A percentile compares a stretch with the other conserved stretches of the same genome.
Conservation (phyloP, 2,888 invertebrate genomes). For the Nomada ferruginata region DNA sequence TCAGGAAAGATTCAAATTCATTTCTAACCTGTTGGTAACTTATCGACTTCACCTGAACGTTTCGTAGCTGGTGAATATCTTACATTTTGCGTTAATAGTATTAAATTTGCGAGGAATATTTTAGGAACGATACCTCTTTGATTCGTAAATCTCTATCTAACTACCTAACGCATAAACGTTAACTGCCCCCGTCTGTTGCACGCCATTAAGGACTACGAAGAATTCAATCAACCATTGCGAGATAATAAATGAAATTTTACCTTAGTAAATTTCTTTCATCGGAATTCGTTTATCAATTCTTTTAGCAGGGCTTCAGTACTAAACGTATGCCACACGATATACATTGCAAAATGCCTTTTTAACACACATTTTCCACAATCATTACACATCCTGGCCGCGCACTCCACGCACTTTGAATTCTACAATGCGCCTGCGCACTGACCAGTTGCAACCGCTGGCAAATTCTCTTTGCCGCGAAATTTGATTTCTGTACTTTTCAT, state of each 20-base stretch:
- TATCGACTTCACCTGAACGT: constrained; percentile 63
- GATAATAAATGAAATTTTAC: no score
- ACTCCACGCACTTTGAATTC: not conserved
- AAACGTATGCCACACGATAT: no score
- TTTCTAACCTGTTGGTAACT: constrained; percentile 70
- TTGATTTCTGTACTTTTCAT: not conserved
- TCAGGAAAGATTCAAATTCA: constrained; percentile 35
- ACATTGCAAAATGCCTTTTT: not conserved
- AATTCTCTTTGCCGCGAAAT: not conserved
- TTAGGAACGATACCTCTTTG: no score
- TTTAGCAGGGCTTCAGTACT: no score
- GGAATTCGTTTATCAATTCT: no score
- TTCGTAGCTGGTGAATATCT: not conserved
- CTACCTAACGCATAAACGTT: no score
- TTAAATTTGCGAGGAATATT: not conserved
- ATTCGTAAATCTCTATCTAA: no score
- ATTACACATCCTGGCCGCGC: no score
- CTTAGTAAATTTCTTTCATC: no score
- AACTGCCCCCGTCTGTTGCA: no score
- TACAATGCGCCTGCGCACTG: not conserved
- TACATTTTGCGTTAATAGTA: not conserved
- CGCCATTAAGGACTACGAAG: no score
- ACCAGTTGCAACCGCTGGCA: not conserved
- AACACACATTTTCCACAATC: not conserved
- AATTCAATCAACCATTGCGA: no score